phyloP scores from a whole-genome alignment of 2,888 invertebrate species.

The Frankliniella intonsa region DNA sequence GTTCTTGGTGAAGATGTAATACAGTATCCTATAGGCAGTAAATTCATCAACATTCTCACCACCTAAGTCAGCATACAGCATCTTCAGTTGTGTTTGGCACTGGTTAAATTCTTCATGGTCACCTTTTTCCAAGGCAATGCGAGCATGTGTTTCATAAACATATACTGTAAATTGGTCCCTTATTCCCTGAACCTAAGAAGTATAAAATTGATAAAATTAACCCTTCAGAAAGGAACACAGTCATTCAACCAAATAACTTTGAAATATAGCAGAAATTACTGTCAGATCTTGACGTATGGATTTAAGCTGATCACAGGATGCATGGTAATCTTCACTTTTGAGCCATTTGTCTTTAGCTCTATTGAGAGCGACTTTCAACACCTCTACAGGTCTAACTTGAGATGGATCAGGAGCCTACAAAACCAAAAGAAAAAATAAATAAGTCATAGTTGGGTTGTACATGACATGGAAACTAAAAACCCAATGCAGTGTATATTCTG shows the following conservation, averaged over 20 bases:
- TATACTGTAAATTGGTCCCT: conserved; percentile 91
- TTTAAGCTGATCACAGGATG: conserved; percentile 97
- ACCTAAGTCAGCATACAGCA: conserved; percentile 80
- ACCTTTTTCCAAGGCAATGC: conserved; percentile 94
- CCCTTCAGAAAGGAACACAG: conserved; percentile 23
- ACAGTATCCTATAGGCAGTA: conserved; percentile 92
- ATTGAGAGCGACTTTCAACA: conserved; percentile 77
- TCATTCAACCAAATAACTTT: conserved; percentile 35
- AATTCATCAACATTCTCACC: conserved; percentile 83
- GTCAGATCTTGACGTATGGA: conserved; percentile 98
- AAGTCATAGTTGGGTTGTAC: conserved; percentile 21
- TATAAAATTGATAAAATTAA: conserved; percentile 21
- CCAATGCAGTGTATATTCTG: conserved; percentile 30
- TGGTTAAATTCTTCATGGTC: conserved; percentile 99
- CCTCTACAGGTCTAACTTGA: conserved; percentile 84
- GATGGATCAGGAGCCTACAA: conserved; percentile 83
- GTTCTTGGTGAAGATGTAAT: conserved; percentile 97
- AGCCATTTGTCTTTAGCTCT: conserved; percentile 91
- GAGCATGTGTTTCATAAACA: conserved; percentile 98
- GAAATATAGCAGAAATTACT: conserved; percentile 54
- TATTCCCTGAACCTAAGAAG: conserved; percentile 84
- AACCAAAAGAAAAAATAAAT: conserved; percentile 31
- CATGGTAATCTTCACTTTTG: conserved; percentile 86
- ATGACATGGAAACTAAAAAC: conserved; percentile 26
- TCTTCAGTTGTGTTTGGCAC: conserved; percentile 96